Evolutionary conservation across 2,888 invertebrate genomes (phyloP).

Genomic region (Lycocerus yunnanus): DNA sequence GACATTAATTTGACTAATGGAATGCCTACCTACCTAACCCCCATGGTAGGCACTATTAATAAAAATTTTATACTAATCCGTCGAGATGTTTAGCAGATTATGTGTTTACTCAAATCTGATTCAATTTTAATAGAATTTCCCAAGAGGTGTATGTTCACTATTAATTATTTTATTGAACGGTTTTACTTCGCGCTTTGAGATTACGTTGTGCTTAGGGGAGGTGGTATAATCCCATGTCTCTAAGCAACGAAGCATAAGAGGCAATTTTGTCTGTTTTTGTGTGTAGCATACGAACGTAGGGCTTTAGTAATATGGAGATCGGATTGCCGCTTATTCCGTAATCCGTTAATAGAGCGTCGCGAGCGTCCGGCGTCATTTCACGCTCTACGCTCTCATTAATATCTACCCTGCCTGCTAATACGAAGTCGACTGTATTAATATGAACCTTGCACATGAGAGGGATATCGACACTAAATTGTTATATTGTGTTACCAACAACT

Average conservation of each 20-base stretch:
- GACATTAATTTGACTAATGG: constrained; percentile 41
- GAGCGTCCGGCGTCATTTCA: constrained; percentile 53
- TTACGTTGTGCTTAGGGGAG: constrained; percentile 38
- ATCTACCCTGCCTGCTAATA: constrained; percentile 37
- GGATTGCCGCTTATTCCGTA: constrained; percentile 50
- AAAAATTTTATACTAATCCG: constrained; percentile 23
- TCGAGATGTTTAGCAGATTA: constrained; percentile 14
- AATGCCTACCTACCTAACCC: constrained; percentile 14
- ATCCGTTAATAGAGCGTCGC: constrained; percentile 51
- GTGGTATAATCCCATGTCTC: constrained; percentile 50
- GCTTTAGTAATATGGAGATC: constrained; percentile 52
- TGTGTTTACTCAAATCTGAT: constrained; percentile 21
- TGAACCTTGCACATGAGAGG: constrained; percentile 24
- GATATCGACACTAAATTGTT: constrained; percentile 20
- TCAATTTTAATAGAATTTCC: constrained; percentile 38
- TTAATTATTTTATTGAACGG: constrained; percentile 56
- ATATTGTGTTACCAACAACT: constrained; percentile 16
- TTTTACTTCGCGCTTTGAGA: constrained; percentile 37
- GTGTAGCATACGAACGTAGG: constrained; percentile 41
- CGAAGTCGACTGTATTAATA: constrained; percentile 26
- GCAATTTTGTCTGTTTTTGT: constrained; percentile 51
- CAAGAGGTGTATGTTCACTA: constrained; percentile 45
- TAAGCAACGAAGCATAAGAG: constrained; percentile 49
- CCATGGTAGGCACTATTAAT: constrained; percentile 20
- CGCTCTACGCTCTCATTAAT: constrained; percentile 52